These are phyloP conservation scores for Macrophya annulata DNA, from an alignment of 2,888 invertebrate genomes.

Conservation along the genomic window DNA sequence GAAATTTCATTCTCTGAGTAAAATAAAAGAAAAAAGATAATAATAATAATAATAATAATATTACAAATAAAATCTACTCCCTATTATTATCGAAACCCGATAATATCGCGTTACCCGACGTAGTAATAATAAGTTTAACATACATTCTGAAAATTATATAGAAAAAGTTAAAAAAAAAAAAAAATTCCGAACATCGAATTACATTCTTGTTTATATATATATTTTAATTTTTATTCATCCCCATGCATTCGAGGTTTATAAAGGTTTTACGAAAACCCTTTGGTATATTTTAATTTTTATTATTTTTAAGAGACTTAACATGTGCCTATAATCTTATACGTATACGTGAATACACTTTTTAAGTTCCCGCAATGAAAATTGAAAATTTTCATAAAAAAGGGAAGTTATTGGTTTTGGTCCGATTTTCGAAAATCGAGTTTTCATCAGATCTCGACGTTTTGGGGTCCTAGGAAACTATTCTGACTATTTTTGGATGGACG, in stretches of 20 bases:
- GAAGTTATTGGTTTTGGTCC: too few relatives aligned
- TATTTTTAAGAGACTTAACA: not conserved
- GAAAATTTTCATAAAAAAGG: too few relatives aligned
- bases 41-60: too few relatives aligned
- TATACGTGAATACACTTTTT: not conserved
- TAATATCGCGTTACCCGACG: constrained; percentile 20
- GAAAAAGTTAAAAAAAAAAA: too few relatives aligned
- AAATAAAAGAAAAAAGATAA: not conserved
- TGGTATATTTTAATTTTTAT: not conserved
- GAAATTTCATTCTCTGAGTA: not conserved
- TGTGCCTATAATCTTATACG: too few relatives aligned
- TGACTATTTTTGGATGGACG: too few relatives aligned
- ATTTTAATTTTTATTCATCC: not conserved
- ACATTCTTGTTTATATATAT: not conserved
- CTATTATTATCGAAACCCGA: not conserved
- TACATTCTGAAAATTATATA: not conserved
- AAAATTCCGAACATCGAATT: not conserved
- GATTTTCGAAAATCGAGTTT: too few relatives aligned
- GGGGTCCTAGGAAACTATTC: too few relatives aligned
- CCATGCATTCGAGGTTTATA: not conserved
- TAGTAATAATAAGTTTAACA: not conserved
- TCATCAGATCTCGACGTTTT: too few relatives aligned
- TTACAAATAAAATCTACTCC: not conserved
- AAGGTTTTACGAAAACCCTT: not conserved
- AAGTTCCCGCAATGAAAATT: too few relatives aligned